phyloP scores from a whole-genome alignment of 2,888 invertebrate genomes.

The Athalia cordata region DNA sequence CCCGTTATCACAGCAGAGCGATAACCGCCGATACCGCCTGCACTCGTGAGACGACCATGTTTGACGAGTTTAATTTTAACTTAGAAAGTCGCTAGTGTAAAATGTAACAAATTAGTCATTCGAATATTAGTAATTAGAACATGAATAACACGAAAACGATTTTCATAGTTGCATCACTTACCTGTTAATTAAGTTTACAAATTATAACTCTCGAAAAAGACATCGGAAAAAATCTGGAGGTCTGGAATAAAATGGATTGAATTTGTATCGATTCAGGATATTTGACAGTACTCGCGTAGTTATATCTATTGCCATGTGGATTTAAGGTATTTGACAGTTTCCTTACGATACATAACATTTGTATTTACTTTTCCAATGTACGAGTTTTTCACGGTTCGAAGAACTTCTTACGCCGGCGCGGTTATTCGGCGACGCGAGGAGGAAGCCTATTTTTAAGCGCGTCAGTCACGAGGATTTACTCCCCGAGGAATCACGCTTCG shows the following conservation, averaged over 20 bases:
- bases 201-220: too few relatives aligned
- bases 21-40: conserved; percentile 21
- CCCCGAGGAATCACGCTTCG: conserved; percentile 52
- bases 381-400: conserved; percentile 7
- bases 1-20: conserved; percentile 15
- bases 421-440: conserved; percentile 7
- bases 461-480: conserved; percentile 51
- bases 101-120: background rate
- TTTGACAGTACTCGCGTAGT: too few relatives aligned
- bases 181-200: too few relatives aligned
- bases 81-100: background rate
- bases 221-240: too few relatives aligned
- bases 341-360: too few relatives aligned
- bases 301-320: too few relatives aligned
- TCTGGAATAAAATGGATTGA: too few relatives aligned
- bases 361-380: background rate
- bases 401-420: conserved; percentile 41
- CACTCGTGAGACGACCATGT: background rate
- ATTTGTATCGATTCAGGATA: too few relatives aligned
- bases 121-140: background rate
- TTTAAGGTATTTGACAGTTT: too few relatives aligned
- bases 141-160: background rate
- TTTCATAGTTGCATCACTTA: too few relatives aligned
- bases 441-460: conserved; percentile 37
- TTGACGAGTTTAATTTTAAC: too few relatives aligned